Base-by-base conservation (phyloP, 2,113 vertebrate species). In the Sebastes fasciatus region DNA sequence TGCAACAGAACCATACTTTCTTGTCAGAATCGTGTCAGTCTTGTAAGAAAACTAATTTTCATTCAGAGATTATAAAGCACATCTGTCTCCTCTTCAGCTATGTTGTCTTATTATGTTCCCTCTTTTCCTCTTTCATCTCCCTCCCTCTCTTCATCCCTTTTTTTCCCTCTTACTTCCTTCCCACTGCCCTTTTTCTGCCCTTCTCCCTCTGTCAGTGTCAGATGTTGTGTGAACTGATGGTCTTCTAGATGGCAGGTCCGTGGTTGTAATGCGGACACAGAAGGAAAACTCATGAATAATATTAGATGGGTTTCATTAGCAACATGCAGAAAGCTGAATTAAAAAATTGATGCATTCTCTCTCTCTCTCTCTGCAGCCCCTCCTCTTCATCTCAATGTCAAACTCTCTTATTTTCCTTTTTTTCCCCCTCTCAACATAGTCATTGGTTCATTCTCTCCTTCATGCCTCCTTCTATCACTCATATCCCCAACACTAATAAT, bases 251-350 rank as follows among this genome's bases (percentile, higher is more conserved):
- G 86, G 76, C 88, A 88, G 83, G 57, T 86, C 85, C 85, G 82
- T 51, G 64, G 71, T 72, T 82, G 83, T 79, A 88, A 85, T 80
- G 74, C 65, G 1, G 80, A 65, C 85, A 74, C 77, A 85, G 70
- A 55, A 72, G 79, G 60, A 86, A 89, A 93, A 84, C 84, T 89
- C 88, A 93, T 93, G 92, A 91, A 93, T 93, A 93, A 87, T 61
- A 93, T 93, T 91, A 92, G 55, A 88, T 74, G 71, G 76, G n/a
- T 84, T 91, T 90, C 80, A 90, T 90, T 86, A 92, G 60, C 48
- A 88, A 79, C 67, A 79, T 58, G 23, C 42, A 81, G 61, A 68
- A 72, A n/a, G 60, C 11, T 73, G 61, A 86, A 84, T 89, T 88
- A 77, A 85, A 81, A 86, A 64, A 23, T 7, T 65, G 4, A 69